A percentile compares a stretch with the other conserved stretches of the same genome.
phyloP scores from a whole-genome alignment of 2,113 vertebrate genomes.

The Calidris pugnax region DNA sequence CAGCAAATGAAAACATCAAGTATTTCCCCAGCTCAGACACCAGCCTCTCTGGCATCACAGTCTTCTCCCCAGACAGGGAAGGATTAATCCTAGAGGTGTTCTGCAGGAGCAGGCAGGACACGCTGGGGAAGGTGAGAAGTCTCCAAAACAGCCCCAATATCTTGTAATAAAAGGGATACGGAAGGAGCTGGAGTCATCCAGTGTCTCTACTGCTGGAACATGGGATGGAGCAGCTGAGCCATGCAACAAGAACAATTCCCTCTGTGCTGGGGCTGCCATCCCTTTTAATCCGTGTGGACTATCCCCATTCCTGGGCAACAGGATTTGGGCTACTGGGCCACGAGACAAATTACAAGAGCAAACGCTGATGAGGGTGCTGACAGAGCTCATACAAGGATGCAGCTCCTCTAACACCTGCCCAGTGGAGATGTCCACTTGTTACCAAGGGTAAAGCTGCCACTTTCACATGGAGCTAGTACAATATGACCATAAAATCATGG shows the following conservation, averaged over 20 bases:
- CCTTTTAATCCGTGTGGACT: not conserved
- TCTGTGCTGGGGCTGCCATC: not conserved
- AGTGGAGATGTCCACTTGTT: not conserved
- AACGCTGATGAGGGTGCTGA: not conserved
- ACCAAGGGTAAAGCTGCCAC: not conserved
- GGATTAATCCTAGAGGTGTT: not conserved
- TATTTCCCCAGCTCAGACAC: not conserved
- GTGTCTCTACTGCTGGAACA: not conserved
- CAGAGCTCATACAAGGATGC: not conserved
- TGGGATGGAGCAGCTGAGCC: not conserved
- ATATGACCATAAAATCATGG: fast-evolving
- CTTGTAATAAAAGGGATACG: not conserved
- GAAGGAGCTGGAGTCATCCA: not conserved
- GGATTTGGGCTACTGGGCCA: not conserved
- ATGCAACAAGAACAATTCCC: not conserved
- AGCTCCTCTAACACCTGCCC: not conserved
- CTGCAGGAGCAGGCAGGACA: not conserved
- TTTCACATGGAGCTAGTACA: fast-evolving
- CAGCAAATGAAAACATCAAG: not conserved
- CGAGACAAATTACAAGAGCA: not conserved
- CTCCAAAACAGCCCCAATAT: not conserved
- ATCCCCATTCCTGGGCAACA: not conserved
- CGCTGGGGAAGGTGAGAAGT: too few relatives aligned
- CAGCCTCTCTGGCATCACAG: not conserved
- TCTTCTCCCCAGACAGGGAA: not conserved